A percentile compares a stretch with the other conserved stretches of the same genome.
Conservation (phyloP, 2,888 invertebrate species). For the Hemithea aestivaria region DNA sequence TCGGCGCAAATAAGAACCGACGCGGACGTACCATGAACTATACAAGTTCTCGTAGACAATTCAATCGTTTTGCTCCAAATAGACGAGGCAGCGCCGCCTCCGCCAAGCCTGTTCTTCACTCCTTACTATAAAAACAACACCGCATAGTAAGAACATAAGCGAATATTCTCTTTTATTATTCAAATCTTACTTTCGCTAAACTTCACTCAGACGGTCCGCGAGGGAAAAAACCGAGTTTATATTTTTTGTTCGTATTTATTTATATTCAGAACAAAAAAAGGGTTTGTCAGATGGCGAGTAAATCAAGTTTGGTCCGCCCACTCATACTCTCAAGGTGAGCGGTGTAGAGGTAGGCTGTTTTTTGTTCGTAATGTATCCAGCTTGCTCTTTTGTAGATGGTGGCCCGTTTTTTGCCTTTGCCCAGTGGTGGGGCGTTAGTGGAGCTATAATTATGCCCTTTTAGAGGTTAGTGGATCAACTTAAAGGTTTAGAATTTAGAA, state of each 20-base stretch:
- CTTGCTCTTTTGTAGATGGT: conserved; percentile 13
- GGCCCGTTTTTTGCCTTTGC: conserved; percentile 4
- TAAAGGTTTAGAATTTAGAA: too few relatives aligned
- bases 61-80: conserved; percentile 3
- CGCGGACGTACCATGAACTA: conserved; percentile 4
- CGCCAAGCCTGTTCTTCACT: conserved; percentile 9
- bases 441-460: neutral
- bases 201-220: conserved; percentile 52
- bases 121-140: conserved; percentile 43
- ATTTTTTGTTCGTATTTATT: conserved; percentile 66
- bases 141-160: conserved; percentile 45
- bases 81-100: conserved; percentile 1
- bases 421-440: neutral
- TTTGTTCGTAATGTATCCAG: conserved; percentile 42
- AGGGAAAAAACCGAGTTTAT: conserved; percentile 59
- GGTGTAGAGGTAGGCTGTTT: conserved; percentile 58
- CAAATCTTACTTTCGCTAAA: conserved; percentile 69
- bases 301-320: conserved; percentile 73
- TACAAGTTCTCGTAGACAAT: conserved; percentile 1
- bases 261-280: conserved; percentile 76
- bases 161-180: conserved; percentile 65
- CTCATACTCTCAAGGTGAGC: conserved; percentile 65
- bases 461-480: conserved; percentile 1
- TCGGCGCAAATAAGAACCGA: conserved; percentile 8
- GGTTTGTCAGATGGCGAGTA: conserved; percentile 74